Conservation (phyloP, 2,888 invertebrate species). For the Melanotus villosus region DNA sequence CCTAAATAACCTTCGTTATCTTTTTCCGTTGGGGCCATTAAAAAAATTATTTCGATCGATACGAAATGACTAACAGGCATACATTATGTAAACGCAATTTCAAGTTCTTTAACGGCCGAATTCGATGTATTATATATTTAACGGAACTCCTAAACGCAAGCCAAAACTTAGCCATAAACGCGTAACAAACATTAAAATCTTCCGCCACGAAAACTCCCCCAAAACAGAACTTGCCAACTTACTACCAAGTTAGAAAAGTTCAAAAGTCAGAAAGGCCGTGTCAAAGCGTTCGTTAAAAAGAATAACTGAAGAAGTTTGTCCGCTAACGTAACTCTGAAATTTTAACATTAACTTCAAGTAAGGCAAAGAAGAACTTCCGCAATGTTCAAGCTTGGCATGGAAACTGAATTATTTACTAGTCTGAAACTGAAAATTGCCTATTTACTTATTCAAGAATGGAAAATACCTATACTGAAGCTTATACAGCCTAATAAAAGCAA, state of each 20-base stretch:
- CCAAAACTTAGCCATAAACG: background rate
- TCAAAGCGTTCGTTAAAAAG: background rate
- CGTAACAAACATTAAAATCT: background rate
- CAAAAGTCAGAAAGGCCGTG: background rate
- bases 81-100: background rate
- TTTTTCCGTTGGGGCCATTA: background rate
- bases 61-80: background rate
- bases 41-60: conserved; percentile 8
- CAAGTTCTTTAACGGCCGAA: background rate
- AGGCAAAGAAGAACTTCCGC: conserved; percentile 8
- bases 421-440: conserved; percentile 47
- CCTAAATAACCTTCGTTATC: background rate
- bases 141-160: background rate
- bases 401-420: conserved; percentile 51
- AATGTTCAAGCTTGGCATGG: conserved; percentile 35
- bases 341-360: conserved; percentile 19
- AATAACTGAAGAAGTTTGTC: background rate
- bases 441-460: conserved; percentile 40
- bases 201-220: background rate
- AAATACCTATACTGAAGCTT: conserved; percentile 20
- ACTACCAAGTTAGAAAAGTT: conserved; percentile 4
- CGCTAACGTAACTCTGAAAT: background rate
- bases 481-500: conserved; percentile 20
- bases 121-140: background rate
- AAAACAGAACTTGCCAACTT: background rate